Conservation (phyloP, 2,113 vertebrate species). For the Seriola quinqueradiata region DNA sequence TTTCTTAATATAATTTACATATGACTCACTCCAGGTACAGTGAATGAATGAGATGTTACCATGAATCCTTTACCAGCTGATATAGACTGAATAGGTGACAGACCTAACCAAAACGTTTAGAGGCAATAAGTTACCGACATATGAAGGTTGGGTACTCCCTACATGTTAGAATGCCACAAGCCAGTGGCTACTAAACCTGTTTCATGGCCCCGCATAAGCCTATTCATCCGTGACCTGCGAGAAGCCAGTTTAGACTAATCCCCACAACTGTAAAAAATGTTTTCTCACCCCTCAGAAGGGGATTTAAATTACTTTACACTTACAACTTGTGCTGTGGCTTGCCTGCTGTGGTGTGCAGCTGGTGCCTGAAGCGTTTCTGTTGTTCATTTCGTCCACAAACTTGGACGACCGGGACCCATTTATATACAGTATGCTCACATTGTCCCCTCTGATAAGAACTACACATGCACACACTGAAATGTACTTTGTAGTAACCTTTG, state of each 20-base stretch:
- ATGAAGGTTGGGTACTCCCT: constrained; percentile 45
- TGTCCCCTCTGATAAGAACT: constrained; percentile 42
- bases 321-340: constrained; percentile 50
- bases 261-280: constrained; percentile 77
- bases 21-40: background rate
- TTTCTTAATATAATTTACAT: no score
- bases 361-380: constrained; percentile 37
- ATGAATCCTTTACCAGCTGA: background rate
- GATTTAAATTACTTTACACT: constrained; percentile 79
- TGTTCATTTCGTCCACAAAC: constrained; percentile 62
- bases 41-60: background rate
- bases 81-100: background rate
- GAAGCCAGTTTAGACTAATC: constrained; percentile 78
- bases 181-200: constrained; percentile 78
- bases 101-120: background rate
- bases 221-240: constrained; percentile 73
- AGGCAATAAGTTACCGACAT: constrained; percentile 2
- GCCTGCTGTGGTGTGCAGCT: constrained; percentile 51
- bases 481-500: constrained; percentile 4
- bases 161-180: constrained; percentile 45
- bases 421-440: constrained; percentile 8
- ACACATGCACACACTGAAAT: constrained; percentile 38
- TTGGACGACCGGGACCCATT: constrained; percentile 28
- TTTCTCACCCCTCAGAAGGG: constrained; percentile 74
- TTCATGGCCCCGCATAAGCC: constrained; percentile 76